Conservation (phyloP, 2,113 vertebrate genomes). For the Ochotona curzoniae region DNA sequence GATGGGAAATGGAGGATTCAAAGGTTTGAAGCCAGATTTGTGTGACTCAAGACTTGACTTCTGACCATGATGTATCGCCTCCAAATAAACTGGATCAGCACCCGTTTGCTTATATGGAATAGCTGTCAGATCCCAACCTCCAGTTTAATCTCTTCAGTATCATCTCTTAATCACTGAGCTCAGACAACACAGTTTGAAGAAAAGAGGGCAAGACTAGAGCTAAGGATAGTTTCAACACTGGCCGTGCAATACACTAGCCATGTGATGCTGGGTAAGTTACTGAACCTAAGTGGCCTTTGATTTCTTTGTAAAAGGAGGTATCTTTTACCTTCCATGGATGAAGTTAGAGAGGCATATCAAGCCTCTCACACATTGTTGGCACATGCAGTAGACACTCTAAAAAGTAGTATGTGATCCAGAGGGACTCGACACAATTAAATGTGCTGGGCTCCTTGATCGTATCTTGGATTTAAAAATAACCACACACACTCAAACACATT, state of each 20-base stretch:
- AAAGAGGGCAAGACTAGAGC: not conserved
- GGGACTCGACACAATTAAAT: not conserved
- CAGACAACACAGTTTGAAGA: not conserved
- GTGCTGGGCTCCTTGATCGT: not conserved
- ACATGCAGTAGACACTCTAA: not conserved
- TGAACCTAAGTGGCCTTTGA: not conserved
- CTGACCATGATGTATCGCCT: not conserved
- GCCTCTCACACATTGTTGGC: not conserved
- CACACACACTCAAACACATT: not conserved
- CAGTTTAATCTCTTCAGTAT: not conserved
- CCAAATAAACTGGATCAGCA: not conserved
- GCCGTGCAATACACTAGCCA: not conserved
- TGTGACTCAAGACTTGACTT: not conserved
- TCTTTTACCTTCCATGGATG: not conserved
- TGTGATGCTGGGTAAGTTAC: not conserved
- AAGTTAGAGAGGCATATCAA: not conserved
- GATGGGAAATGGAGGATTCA: not conserved
- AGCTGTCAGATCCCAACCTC: not conserved
- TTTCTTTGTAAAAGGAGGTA: conserved; percentile 27
- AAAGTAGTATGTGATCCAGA: not conserved
- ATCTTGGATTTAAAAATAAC: not conserved
- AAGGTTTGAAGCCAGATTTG: not conserved
- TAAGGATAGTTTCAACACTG: not conserved
- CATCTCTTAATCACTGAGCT: not conserved
- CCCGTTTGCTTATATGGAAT: not conserved